phyloP scores from a whole-genome alignment of 1,140 invertebrate genomes.

The Trichonephila inaurata region DNA sequence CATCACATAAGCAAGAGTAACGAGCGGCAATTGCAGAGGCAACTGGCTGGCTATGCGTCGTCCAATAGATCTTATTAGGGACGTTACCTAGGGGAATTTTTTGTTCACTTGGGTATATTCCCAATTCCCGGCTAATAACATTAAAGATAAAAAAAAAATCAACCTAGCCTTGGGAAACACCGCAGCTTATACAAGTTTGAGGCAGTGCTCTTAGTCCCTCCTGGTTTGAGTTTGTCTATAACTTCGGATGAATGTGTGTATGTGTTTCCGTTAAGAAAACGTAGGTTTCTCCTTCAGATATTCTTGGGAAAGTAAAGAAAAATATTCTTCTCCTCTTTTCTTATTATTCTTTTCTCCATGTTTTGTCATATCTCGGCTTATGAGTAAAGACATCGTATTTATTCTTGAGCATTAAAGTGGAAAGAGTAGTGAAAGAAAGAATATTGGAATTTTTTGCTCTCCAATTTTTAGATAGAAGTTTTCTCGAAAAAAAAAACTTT shows the following conservation, averaged over 20 bases:
- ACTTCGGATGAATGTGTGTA: conserved; percentile 45
- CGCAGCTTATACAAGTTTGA: background rate
- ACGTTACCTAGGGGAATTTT: conserved; percentile 62
- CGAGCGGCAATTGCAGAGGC: conserved; percentile 56
- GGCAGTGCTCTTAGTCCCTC: background rate
- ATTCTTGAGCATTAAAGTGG: conserved; percentile 13
- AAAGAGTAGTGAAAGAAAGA: background rate
- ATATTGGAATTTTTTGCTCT: background rate
- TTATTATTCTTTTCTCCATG: conserved; percentile 7
- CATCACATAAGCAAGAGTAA: conserved; percentile 62
- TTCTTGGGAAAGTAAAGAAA: conserved; percentile 4
- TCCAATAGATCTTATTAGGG: conserved; percentile 73
- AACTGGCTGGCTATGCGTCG: background rate
- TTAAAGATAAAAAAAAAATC: conserved; percentile 55
- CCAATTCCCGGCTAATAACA: conserved; percentile 68
- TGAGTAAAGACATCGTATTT: conserved; percentile 35
- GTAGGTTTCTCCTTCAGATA: conserved; percentile 50
- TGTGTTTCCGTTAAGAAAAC: conserved; percentile 59
- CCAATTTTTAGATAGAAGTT: too few relatives aligned
- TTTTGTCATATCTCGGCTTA: conserved; percentile 29
- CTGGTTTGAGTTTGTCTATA: conserved; percentile 45
- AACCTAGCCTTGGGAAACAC: conserved; percentile 54
- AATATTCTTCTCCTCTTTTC: conserved; percentile 17
- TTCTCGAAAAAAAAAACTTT: too few relatives aligned
- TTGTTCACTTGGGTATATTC: conserved; percentile 69